Conservation (phyloP, 2,797 vertebrate species). For the Onychomys leucogaster region DNA sequence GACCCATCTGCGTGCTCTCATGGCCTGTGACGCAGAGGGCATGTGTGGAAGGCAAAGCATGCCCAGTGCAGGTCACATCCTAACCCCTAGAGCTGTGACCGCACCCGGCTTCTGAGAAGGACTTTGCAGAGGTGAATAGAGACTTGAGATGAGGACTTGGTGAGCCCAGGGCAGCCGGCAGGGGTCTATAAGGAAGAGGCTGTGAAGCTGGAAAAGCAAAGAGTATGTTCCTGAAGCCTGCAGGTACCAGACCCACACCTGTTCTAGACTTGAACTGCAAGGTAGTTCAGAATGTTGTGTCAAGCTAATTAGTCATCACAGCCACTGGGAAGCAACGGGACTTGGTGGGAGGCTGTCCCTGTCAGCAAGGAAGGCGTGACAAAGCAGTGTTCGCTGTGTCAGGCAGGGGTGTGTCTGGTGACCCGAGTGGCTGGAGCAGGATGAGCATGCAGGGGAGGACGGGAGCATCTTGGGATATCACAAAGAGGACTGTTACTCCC, state of each 20-base stretch:
- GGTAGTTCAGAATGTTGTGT: neutral
- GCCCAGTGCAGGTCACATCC: neutral
- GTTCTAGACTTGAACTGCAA: too few species aligned
- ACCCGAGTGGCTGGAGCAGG: neutral
- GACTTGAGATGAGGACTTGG: neutral
- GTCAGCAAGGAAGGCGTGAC: neutral
- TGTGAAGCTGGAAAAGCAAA: neutral
- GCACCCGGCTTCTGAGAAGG: neutral
- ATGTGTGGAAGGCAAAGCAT: neutral
- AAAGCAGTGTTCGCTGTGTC: neutral
- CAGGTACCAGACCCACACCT: neutral
- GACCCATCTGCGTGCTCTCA: neutral
- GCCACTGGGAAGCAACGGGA: accelerated
- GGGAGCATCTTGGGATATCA: neutral
- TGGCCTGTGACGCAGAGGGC: neutral
- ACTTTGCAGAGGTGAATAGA: neutral
- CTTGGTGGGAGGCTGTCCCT: neutral
- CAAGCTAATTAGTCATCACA: accelerated
- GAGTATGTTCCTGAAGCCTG: accelerated
- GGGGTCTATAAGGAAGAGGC: neutral
- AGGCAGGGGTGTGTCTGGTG: too few species aligned
- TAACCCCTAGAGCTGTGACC: neutral
- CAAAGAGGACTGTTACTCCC: neutral
- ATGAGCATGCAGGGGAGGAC: neutral
- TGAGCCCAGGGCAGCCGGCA: neutral